Evolutionary conservation across 2,797 vertebrate genomes (phyloP).

Genomic region (Sebastiscus albofasciatus): DNA sequence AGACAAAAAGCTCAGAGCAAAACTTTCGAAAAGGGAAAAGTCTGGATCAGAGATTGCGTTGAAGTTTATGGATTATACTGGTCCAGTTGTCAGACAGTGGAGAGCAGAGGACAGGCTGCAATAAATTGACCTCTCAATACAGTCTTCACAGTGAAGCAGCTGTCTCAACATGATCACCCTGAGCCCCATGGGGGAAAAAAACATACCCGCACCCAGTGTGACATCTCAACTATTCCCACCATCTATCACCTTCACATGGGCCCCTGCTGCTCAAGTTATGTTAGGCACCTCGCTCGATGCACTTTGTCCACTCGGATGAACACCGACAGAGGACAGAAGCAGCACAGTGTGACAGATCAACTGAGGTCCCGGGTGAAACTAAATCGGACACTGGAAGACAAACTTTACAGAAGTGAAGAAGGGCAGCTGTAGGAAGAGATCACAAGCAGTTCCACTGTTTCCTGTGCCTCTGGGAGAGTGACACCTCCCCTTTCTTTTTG

Average conservation of each 20-base stretch:
- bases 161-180: conserved; percentile 58
- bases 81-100: conserved; percentile 10
- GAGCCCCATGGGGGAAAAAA: background rate
- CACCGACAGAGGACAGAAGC: background rate
- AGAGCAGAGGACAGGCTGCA: background rate
- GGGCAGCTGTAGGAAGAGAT: background rate
- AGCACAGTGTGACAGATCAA: conserved; percentile 2
- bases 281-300: conserved; percentile 21
- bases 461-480: background rate
- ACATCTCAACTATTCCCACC: conserved; percentile 45
- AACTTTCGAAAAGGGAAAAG: background rate
- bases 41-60: background rate
- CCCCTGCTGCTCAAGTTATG: conserved; percentile 39
- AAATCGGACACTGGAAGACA: background rate
- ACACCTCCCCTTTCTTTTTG: background rate
- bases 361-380: background rate
- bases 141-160: conserved; percentile 24
- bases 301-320: conserved; percentile 8
- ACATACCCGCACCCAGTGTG: conserved; percentile 32
- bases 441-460: background rate
- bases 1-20: background rate
- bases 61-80: background rate
- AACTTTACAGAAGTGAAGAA: background rate
- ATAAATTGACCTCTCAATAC: conserved; percentile 41
- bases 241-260: conserved; percentile 36